phyloP scores from a whole-genome alignment of 1,140 invertebrate genomes.

The Drosophila nebulosa region DNA sequence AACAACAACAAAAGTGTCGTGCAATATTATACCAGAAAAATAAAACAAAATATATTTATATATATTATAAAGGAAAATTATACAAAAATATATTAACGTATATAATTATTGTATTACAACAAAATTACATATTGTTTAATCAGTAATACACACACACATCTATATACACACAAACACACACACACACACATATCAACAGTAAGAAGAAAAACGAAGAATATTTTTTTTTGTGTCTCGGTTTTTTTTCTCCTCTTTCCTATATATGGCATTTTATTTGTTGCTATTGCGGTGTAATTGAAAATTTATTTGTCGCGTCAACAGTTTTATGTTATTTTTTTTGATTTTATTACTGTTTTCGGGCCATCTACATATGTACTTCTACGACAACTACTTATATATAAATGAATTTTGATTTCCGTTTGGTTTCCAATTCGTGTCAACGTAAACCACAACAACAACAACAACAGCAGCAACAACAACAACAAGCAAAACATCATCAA shows the following conservation, averaged over 20 bases:
- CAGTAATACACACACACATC: not conserved
- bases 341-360: not conserved
- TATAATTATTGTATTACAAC: slow-evolving; percentile 26
- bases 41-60: slow-evolving; percentile 25
- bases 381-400: not conserved
- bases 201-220: not conserved
- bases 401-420: slow-evolving; percentile 56
- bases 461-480: slow-evolving; percentile 20
- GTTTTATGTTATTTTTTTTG: not conserved
- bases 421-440: slow-evolving; percentile 31
- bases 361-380: not conserved
- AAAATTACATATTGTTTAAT: slow-evolving; percentile 27
- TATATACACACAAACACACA: not conserved
- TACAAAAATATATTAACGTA: slow-evolving; percentile 45
- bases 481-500: not conserved
- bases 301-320: slow-evolving; percentile 8
- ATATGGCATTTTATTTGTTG: slow-evolving; percentile 40
- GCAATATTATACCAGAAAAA: slow-evolving; percentile 45
- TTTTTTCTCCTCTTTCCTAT: not conserved
- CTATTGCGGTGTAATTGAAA: slow-evolving; percentile 57
- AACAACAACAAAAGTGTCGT: slow-evolving; percentile 30
- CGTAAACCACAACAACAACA: not conserved
- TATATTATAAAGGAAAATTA: slow-evolving; percentile 2
- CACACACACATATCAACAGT: not conserved
- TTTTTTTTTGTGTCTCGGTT: slow-evolving; percentile 25